Base-by-base conservation (phyloP, 2,797 vertebrate species). In the Bryconaethiops microstoma region DNA sequence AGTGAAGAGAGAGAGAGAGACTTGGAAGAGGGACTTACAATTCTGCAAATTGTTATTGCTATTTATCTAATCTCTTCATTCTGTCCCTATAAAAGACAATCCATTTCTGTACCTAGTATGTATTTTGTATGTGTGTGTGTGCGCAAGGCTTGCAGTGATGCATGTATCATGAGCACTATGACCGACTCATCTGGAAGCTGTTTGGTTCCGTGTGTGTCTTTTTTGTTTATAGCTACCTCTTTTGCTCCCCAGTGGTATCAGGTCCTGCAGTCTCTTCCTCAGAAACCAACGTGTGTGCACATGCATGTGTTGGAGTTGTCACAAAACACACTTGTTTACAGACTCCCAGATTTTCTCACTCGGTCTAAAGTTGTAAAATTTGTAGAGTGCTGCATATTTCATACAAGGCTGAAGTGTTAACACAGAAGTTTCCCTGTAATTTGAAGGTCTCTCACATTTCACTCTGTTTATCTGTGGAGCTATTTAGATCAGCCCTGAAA, bases 371-470 rank as follows among this genome's bases (percentile, higher is more conserved):
- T 54, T 78, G 77, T 76, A 69, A 75, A 57, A 83, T 77, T 74
- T 35, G 23, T 62, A 4, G 19, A 69, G 40, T 5, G 13, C 73
- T 85, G 62, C 57, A 87, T 85, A 59, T 83, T 87, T 83, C 74
- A 87, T 78, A 63, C 7, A 50, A 48, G 45, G 54, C 35, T 85
- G 64, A 83, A 85, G 83, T 82, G 82, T 87, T 71, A 82, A 80
- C 50, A 23, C 42, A 4, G 8, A 45, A 19, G 40, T 48, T 68
- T 65, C 23, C 42, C 54, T 62, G 40, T 52, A 35, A 80, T 80
- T 80, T 23, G 67, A 80, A 23, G 23, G 25, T 42, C 69, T 29
- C 14, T 55, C 9, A 55, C 10, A 48, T 48, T 1, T 48, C 45
- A 48, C 4, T 48, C 45, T 48, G 3, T 7, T 42, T 42, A 7